Percentiles rank a stretch among this genome's conserved stretches.
These are phyloP conservation scores for Procavia capensis DNA, from an alignment of 2,113 vertebrate genomes.

Conservation along the genomic window DNA sequence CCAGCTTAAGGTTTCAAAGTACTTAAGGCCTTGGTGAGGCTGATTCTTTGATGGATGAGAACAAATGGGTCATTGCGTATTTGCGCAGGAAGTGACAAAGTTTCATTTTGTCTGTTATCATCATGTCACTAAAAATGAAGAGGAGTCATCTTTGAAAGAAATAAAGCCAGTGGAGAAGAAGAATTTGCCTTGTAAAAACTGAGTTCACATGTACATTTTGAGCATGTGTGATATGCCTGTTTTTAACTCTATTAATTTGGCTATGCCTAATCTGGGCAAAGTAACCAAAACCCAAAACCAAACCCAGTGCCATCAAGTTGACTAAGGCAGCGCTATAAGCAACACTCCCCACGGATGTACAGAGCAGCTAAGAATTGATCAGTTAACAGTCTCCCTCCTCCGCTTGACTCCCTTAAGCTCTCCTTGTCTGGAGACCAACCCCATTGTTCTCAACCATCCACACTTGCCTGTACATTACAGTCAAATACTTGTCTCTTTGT, in stretches of 20 bases:
- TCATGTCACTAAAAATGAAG: neutral
- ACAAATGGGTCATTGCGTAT: constrained; percentile 31
- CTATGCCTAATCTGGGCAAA: neutral
- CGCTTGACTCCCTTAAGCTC: neutral
- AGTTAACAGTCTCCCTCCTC: neutral
- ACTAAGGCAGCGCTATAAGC: neutral
- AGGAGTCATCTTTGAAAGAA: neutral
- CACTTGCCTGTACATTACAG: constrained; percentile 67
- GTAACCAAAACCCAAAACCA: no score
- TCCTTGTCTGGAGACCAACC: constrained; percentile 45
- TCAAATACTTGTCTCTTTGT: constrained; percentile 76
- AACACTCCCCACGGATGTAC: neutral
- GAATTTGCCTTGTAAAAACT: neutral
- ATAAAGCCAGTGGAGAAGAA: neutral
- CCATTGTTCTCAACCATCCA: constrained; percentile 38
- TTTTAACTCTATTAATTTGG: neutral
- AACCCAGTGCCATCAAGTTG: no score
- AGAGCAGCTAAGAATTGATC: constrained; percentile 6
- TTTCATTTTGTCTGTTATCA: neutral
- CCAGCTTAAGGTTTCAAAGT: neutral
- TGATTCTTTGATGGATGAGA: neutral
- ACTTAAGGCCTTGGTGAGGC: neutral
- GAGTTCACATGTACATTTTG: neutral
- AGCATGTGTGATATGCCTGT: neutral
- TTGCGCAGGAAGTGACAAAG: constrained; percentile 4